Conservation (phyloP, 2,113 vertebrate genomes). For the Neofelis nebulosa region DNA sequence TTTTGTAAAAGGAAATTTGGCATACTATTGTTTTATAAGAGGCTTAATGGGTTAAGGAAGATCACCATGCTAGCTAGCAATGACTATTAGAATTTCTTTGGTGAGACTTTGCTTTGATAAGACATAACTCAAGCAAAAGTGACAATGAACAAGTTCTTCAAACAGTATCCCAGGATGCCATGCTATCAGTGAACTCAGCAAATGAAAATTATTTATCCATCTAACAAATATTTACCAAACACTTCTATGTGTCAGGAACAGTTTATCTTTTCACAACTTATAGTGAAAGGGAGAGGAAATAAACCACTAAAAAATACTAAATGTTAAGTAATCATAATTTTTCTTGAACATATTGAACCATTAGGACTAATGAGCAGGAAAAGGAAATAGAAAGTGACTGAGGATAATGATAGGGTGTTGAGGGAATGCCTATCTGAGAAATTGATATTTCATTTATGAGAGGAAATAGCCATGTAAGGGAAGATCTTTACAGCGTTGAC, state of each 20-base stretch:
- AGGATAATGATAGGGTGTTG: not conserved
- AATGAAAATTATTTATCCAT: not conserved
- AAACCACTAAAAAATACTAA: not conserved
- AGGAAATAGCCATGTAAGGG: not conserved
- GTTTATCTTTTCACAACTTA: not conserved
- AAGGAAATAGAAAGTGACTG: not conserved
- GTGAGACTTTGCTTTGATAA: not conserved
- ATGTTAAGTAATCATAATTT: not conserved
- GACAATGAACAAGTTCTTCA: not conserved
- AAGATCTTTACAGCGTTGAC: not conserved
- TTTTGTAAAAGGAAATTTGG: not conserved
- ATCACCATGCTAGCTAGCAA: not conserved
- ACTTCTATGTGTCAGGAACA: not conserved
- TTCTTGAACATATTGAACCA: not conserved
- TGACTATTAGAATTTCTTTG: not conserved
- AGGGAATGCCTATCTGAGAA: not conserved
- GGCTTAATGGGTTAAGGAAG: not conserved
- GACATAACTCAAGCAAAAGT: not conserved
- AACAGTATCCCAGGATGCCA: not conserved
- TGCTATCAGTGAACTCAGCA: not conserved
- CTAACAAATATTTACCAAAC: not conserved
- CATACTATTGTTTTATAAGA: not conserved
- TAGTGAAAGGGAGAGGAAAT: not conserved
- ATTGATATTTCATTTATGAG: not conserved
- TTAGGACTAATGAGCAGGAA: not conserved